phyloP scores from a whole-genome alignment of 53 echinoderm and acorn worm species.

The Zoroaster sp. region DNA sequence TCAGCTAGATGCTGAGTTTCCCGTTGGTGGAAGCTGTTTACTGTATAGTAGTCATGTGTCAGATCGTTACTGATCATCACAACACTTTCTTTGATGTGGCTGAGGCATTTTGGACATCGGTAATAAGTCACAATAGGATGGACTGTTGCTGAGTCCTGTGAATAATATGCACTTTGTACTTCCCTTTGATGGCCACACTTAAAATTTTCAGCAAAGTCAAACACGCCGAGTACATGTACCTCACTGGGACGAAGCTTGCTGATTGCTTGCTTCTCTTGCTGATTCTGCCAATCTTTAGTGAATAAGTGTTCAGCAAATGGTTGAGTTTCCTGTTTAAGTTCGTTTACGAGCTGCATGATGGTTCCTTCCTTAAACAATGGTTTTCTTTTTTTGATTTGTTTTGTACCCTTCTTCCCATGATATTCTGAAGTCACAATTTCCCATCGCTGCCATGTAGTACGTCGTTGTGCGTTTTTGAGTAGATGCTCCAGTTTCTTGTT shows the following conservation, averaged over 20 bases:
- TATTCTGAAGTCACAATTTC: neutral
- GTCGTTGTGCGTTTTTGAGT: too few species aligned
- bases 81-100: constrained; percentile 30
- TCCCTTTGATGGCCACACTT: constrained; percentile 47
- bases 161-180: constrained; percentile 62
- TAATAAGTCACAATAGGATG: constrained; percentile 66
- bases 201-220: constrained; percentile 35
- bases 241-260: neutral
- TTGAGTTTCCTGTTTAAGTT: neutral
- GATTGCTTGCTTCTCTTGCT: neutral
- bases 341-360: neutral
- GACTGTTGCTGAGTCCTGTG: constrained; percentile 43
- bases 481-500: neutral
- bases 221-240: neutral
- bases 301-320: neutral
- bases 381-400: neutral
- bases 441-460: constrained; percentile 11
- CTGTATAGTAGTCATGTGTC: constrained; percentile 57
- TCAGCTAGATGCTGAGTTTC: constrained; percentile 38
- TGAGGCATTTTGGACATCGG: constrained; percentile 21
- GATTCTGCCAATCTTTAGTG: constrained; percentile 6
- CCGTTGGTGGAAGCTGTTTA: constrained; percentile 34
- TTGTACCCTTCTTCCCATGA: neutral
- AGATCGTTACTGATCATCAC: constrained; percentile 61
- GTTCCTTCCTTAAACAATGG: neutral